These are phyloP conservation scores for Chymomyza caudatula DNA, from an alignment of 2,888 invertebrate species.

Conservation along the genomic window DNA sequence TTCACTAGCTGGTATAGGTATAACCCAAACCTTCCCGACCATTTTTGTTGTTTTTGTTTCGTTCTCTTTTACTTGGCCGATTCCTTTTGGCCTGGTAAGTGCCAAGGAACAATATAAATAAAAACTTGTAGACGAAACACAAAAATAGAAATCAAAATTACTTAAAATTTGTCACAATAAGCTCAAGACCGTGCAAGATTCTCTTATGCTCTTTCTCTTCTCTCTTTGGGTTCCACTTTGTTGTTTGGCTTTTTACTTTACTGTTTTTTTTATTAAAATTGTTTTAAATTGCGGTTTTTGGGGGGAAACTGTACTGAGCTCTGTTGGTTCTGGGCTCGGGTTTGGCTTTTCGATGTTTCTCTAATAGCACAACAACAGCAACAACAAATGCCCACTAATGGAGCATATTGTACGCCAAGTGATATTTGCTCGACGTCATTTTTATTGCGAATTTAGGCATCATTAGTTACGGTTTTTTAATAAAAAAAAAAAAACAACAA, in stretches of 20 bases:
- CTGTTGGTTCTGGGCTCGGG: not conserved
- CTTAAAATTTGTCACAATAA: slow-evolving; percentile 73
- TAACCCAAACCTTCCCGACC: not conserved
- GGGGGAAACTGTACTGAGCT: slow-evolving; percentile 15
- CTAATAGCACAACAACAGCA: slow-evolving; percentile 57
- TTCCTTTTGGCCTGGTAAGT: not conserved
- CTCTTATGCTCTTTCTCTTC: not conserved
- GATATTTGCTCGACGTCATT: slow-evolving; percentile 44
- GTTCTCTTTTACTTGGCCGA: not conserved
- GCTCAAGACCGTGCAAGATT: slow-evolving; percentile 24
- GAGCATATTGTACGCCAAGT: slow-evolving; percentile 66
- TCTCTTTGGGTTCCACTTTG: not conserved
- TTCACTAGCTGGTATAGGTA: slow-evolving; percentile 2
- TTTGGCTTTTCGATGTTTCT: slow-evolving; percentile 3
- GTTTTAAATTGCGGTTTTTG: slow-evolving; percentile 64
- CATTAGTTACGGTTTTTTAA: slow-evolving; percentile 73
- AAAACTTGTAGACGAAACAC: slow-evolving; percentile 53
- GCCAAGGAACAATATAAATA: slow-evolving; percentile 51
- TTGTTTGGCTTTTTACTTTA: slow-evolving; percentile 11
- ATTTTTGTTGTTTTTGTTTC: not conserved
- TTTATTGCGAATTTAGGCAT: slow-evolving; percentile 73
- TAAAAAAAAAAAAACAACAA: slow-evolving; percentile 62
- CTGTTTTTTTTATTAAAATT: slow-evolving; percentile 66
- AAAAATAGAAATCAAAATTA: slow-evolving; percentile 64
- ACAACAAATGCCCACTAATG: slow-evolving; percentile 59